These are phyloP conservation scores for Leistus spinibarbis DNA, from an alignment of 2,888 invertebrate genomes.

Conservation along the genomic window DNA sequence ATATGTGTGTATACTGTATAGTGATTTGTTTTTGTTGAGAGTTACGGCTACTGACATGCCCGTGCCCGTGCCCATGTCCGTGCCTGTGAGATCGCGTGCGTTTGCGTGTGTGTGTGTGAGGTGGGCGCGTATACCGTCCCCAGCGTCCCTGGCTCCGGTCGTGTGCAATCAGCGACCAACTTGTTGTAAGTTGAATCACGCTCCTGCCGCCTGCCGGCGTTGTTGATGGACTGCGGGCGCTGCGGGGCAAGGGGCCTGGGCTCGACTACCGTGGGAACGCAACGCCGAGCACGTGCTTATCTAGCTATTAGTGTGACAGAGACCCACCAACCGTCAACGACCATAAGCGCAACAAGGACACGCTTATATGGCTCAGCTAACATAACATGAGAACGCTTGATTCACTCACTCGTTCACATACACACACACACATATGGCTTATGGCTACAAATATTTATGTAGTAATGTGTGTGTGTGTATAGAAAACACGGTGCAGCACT, in stretches of 20 bases:
- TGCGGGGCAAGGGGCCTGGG: constrained; percentile 5
- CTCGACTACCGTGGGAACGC: constrained; percentile 24
- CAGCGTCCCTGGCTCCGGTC: not conserved
- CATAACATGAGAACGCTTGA: not conserved
- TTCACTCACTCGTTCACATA: constrained; percentile 1
- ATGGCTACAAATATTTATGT: not conserved
- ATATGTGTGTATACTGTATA: not conserved
- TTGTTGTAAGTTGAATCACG: constrained; percentile 38
- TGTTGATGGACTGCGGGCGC: not conserved
- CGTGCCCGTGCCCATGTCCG: not conserved
- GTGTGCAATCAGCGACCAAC: constrained; percentile 34
- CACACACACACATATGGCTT: not conserved
- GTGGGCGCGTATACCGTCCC: constrained; percentile 7
- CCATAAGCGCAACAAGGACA: not conserved
- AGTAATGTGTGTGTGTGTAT: not conserved
- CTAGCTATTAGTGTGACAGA: constrained; percentile 18
- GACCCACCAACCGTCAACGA: not conserved
- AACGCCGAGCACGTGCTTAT: constrained; percentile 19
- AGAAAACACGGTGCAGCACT: not conserved
- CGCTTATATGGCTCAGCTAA: not conserved
- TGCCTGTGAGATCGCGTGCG: constrained; percentile 7
- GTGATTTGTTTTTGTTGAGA: constrained; percentile 24
- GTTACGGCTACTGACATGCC: constrained; percentile 8
- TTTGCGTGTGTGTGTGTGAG: constrained; percentile 8
- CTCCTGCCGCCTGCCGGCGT: constrained; percentile 17